Conservation (phyloP, 2,797 vertebrate species). For the Tragopan temminckii region DNA sequence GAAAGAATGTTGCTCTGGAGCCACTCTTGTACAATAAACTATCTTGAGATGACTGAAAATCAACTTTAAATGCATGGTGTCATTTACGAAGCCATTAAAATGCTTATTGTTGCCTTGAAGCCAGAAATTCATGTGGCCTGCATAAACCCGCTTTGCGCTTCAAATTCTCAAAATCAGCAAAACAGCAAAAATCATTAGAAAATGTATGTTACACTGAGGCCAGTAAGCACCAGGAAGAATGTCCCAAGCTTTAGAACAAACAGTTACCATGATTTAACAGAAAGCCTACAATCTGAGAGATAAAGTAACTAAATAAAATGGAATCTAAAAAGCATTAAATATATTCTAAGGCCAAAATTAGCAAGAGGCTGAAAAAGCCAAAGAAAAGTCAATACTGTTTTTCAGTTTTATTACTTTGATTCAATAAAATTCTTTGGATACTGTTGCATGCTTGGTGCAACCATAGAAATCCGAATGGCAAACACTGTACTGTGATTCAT, state of each 20-base stretch:
- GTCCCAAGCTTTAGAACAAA: neutral
- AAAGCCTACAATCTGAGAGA: neutral
- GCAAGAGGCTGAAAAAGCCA: constrained; percentile 1
- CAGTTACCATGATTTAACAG: constrained; percentile 1
- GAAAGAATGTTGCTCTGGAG: constrained; percentile 35
- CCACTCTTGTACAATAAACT: neutral
- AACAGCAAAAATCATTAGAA: constrained; percentile 47
- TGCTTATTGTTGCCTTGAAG: constrained; percentile 55
- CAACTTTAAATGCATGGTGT: constrained; percentile 32
- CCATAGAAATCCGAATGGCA: neutral
- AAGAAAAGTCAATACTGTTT: constrained; percentile 27
- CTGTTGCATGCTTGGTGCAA: neutral
- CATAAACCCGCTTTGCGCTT: constrained; percentile 12
- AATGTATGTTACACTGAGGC: neutral
- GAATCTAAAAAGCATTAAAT: constrained; percentile 6
- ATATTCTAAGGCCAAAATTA: neutral
- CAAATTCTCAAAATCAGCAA: constrained; percentile 53
- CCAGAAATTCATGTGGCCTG: constrained; percentile 55
- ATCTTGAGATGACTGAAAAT: constrained; percentile 27
- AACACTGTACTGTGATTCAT: constrained; percentile 32
- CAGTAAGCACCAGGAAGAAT: neutral
- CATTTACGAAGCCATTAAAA: constrained; percentile 57
- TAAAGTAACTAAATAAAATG: neutral
- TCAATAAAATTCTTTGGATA: constrained; percentile 40
- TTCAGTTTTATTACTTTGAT: constrained; percentile 36